A percentile compares a stretch with the other conserved stretches of the same genome.
Conservation (phyloP, 2,888 invertebrate species). For the Habroteleia sp. region DNA sequence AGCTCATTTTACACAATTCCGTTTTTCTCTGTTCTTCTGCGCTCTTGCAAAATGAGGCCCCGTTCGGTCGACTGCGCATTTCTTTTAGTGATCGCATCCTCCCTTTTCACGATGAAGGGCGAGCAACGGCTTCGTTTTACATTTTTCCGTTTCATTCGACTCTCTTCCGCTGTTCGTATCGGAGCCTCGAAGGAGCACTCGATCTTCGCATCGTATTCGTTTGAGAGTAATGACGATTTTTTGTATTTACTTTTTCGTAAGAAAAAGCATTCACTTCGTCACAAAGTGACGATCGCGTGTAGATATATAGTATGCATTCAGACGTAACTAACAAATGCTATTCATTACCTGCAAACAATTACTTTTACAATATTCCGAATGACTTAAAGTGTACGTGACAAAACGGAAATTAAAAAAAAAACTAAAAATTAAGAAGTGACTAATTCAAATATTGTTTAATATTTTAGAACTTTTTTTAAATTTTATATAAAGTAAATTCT, state of each 20-base stretch:
- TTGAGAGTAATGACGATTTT: slow-evolving; percentile 57
- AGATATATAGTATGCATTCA: slow-evolving; percentile 26
- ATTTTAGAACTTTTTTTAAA: too few relatives aligned
- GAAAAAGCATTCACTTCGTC: slow-evolving; percentile 36
- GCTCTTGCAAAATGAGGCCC: slow-evolving; percentile 64
- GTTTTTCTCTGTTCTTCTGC: slow-evolving; percentile 52
- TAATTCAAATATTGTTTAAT: too few relatives aligned
- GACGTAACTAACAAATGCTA: slow-evolving; percentile 20
- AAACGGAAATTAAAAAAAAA: too few relatives aligned
- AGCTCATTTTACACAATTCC: slow-evolving; percentile 74
- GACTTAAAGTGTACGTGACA: too few relatives aligned
- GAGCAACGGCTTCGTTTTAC: slow-evolving; percentile 71
- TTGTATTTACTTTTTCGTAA: slow-evolving; percentile 32
- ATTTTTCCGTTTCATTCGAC: slow-evolving; percentile 69
- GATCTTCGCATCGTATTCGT: slow-evolving; percentile 52
- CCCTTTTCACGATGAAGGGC: slow-evolving; percentile 66
- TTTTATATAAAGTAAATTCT: too few relatives aligned
- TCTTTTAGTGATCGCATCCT: slow-evolving; percentile 78
- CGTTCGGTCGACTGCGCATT: slow-evolving; percentile 78
- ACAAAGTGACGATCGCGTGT: slow-evolving; percentile 36
- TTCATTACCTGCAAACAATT: slow-evolving; percentile 22
- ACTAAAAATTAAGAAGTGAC: too few relatives aligned
- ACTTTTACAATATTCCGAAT: too few relatives aligned
- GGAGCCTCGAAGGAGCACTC: slow-evolving; percentile 60
- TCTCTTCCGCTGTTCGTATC: slow-evolving; percentile 67